These are phyloP conservation scores for Zaprionus davidi DNA, from an alignment of 1,140 invertebrate species.

Conservation along the genomic window DNA sequence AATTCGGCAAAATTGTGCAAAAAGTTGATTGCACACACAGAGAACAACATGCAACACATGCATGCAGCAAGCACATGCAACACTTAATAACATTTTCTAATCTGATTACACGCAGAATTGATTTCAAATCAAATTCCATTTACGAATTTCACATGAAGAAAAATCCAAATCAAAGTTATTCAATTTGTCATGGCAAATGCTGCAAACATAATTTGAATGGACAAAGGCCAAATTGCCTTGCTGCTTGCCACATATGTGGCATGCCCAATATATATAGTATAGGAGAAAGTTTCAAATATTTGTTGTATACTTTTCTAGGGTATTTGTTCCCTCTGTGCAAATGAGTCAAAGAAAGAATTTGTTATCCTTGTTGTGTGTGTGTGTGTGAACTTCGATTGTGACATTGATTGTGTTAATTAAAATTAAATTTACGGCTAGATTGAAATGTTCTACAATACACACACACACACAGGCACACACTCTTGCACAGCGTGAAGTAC, in stretches of 20 bases:
- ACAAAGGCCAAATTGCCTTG: neutral
- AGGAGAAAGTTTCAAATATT: neutral
- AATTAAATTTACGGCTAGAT: constrained; percentile 40
- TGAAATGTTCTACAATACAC: constrained; percentile 28
- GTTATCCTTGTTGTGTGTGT: neutral
- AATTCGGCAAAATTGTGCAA: constrained; percentile 24
- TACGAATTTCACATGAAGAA: constrained; percentile 21
- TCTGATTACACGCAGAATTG: constrained; percentile 49
- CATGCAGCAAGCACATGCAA: constrained; percentile 17
- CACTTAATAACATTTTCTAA: constrained; percentile 48
- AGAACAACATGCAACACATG: constrained; percentile 8
- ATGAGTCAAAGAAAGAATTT: neutral
- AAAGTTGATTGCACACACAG: constrained; percentile 4
- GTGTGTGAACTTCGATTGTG: constrained; percentile 10
- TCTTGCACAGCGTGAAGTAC: neutral
- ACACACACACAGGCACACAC: neutral
- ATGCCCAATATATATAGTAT: neutral
- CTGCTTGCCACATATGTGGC: neutral
- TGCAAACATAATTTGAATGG: constrained; percentile 14
- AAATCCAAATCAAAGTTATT: constrained; percentile 36
- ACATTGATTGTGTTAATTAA: constrained; percentile 51
- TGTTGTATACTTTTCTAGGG: neutral
- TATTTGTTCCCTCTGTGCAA: neutral
- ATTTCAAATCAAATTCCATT: constrained; percentile 44
- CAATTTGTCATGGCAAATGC: constrained; percentile 18